phyloP scores from a whole-genome alignment of 2,113 vertebrate species.

The Oxyruncus cristatus region DNA sequence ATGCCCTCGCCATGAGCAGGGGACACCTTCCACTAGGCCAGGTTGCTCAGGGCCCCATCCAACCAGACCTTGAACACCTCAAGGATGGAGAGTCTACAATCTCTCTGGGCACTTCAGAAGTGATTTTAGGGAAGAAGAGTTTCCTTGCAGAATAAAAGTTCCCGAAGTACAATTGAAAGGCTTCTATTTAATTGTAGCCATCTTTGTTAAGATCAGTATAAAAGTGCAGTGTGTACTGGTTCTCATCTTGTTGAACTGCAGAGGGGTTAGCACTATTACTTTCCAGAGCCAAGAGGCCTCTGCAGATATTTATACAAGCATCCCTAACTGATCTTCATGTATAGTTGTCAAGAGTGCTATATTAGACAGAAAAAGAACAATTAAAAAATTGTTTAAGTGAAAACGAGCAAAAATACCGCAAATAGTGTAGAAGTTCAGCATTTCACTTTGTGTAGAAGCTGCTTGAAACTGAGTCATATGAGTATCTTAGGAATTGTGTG shows the following conservation, averaged over 20 bases:
- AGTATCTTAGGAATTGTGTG: not conserved
- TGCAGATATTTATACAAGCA: not conserved
- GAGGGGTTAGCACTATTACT: not conserved
- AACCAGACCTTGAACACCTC: not conserved
- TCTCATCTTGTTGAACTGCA: not conserved
- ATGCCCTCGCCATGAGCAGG: not conserved
- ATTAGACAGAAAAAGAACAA: not conserved
- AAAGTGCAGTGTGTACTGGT: not conserved
- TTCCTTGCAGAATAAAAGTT: not conserved
- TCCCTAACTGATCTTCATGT: not conserved
- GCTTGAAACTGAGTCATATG: not conserved
- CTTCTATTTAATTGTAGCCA: not conserved
- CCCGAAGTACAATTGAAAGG: not conserved
- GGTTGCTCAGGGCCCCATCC: not conserved
- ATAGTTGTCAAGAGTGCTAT: not conserved
- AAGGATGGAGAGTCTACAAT: not conserved
- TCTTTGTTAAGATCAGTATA: not conserved
- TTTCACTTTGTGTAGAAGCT: not conserved
- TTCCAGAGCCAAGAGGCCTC: not conserved
- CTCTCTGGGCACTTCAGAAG: not conserved
- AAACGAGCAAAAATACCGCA: not conserved
- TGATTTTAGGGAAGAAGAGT: not conserved
- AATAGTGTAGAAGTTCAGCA: not conserved
- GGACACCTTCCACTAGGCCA: not conserved
- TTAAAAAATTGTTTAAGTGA: not conserved